Evolutionary conservation across 1,140 invertebrate genomes (phyloP).

Genomic region (Epicauta chinensis): DNA sequence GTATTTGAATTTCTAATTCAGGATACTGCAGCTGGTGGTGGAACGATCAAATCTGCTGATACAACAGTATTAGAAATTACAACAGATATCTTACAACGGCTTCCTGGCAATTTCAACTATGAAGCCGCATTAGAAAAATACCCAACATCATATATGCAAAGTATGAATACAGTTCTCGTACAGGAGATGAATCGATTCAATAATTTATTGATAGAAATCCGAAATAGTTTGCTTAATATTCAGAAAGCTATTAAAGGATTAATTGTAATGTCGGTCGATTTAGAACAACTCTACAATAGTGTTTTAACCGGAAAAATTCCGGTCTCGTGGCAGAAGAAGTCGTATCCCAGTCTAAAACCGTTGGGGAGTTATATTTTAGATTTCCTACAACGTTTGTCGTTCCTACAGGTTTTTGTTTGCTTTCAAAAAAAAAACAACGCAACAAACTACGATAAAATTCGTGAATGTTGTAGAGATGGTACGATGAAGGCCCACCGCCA

Average conservation of each 20-base stretch:
- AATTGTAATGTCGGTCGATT: constrained; percentile 76
- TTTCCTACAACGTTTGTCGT: constrained; percentile 74
- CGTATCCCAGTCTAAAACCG: constrained; percentile 88
- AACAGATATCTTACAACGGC: constrained; percentile 60
- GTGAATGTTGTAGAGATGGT: constrained; percentile 70
- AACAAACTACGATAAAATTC: no score
- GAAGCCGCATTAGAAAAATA: constrained; percentile 56
- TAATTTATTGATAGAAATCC: constrained; percentile 59
- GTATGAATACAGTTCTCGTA: constrained; percentile 89
- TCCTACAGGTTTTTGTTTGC: constrained; percentile 56
- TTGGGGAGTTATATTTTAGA: constrained; percentile 85
- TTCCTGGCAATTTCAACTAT: constrained; percentile 70
- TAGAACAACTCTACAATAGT: constrained; percentile 64
- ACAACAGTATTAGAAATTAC: constrained; percentile 64
- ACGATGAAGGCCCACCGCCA: constrained; percentile 65
- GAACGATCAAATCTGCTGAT: constrained; percentile 59
- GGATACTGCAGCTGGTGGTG: constrained; percentile 45
- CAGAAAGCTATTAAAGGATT: constrained; percentile 81
- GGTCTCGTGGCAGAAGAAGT: constrained; percentile 68
- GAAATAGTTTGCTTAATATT: constrained; percentile 59
- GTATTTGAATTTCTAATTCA: constrained; percentile 7
- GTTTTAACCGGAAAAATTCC: constrained; percentile 74
- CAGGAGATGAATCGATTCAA: constrained; percentile 92
- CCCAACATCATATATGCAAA: constrained; percentile 79
- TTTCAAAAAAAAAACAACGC: no score